These are phyloP conservation scores for Tipula confusa DNA, from an alignment of 2,888 invertebrate species.

Conservation along the genomic window DNA sequence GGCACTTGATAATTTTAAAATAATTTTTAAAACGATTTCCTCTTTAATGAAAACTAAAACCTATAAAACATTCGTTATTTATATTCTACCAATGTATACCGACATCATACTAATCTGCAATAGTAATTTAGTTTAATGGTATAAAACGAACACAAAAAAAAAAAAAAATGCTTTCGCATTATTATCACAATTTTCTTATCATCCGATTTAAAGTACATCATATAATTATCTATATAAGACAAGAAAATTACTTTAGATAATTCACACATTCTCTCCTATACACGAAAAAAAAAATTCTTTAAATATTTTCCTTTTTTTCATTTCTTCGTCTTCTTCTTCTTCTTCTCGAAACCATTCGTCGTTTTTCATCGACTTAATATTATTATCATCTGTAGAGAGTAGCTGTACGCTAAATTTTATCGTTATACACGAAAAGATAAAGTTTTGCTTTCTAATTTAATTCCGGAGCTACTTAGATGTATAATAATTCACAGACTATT, in stretches of 20 bases:
- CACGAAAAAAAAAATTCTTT: not conserved
- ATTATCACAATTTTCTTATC: conserved; percentile 12
- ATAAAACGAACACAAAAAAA: not conserved
- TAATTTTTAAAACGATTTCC: too few relatives aligned
- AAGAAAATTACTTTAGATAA: conserved; percentile 25
- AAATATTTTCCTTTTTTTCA: not conserved
- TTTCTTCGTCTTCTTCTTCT: too few relatives aligned
- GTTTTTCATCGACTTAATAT: not conserved
- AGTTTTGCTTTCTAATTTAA: not conserved
- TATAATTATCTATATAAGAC: not conserved
- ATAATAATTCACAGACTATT: not conserved
- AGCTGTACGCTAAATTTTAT: not conserved
- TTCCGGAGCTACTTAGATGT: not conserved
- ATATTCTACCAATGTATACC: not conserved
- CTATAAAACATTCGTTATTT: too few relatives aligned
- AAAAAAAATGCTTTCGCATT: not conserved
- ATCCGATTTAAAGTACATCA: not conserved
- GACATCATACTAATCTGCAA: not conserved
- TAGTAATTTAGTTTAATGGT: not conserved
- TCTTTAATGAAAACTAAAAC: too few relatives aligned
- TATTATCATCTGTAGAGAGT: not conserved
- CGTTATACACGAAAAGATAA: not conserved
- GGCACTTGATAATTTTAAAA: too few relatives aligned
- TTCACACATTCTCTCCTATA: conserved; percentile 12
- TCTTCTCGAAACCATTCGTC: not conserved